phyloP scores from a whole-genome alignment of 2,888 invertebrate genomes.

The Coecobrya sp. region DNA sequence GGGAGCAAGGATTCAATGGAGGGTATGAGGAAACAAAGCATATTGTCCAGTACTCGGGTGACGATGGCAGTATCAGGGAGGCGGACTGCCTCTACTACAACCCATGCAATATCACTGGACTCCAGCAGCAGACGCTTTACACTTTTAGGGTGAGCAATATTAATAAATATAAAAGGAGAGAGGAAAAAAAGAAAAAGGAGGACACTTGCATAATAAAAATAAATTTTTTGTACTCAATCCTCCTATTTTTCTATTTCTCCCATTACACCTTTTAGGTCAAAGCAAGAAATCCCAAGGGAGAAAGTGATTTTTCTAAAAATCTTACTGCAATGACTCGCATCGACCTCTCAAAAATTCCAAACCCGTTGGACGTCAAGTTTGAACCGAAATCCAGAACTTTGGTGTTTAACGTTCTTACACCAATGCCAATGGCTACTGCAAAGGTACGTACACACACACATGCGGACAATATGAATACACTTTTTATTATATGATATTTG shows the following conservation, averaged over 20 bases:
- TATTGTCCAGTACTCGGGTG: conserved; percentile 93
- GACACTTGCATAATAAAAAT: conserved; percentile 52
- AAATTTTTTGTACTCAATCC: conserved; percentile 46
- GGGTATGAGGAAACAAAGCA: conserved; percentile 95
- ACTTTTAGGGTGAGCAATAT: conserved; percentile 91
- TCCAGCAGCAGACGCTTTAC: conserved; percentile 96
- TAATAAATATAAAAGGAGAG: conserved; percentile 41
- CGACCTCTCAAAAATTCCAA: conserved; percentile 91
- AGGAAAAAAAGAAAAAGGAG: conserved; percentile 31
- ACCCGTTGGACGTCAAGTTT: conserved; percentile 94
- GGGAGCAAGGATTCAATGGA: conserved; percentile 97
- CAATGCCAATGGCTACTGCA: conserved; percentile 84
- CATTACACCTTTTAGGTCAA: conserved; percentile 90
- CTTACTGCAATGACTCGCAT: conserved; percentile 94
- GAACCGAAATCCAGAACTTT: conserved; percentile 93
- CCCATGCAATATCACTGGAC: conserved; percentile 95
- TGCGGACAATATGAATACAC: no score
- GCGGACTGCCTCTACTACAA: conserved; percentile 95
- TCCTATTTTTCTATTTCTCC: neutral
- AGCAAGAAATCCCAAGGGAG: conserved; percentile 95
- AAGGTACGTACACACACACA: conserved; percentile 77
- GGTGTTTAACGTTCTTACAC: conserved; percentile 91
- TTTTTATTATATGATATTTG: conserved; percentile 19
- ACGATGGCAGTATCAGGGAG: conserved; percentile 90
- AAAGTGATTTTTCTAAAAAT: conserved; percentile 95